Evolutionary conservation across 2,113 vertebrate species (phyloP).

Genomic region (Albula glossodonta): DNA sequence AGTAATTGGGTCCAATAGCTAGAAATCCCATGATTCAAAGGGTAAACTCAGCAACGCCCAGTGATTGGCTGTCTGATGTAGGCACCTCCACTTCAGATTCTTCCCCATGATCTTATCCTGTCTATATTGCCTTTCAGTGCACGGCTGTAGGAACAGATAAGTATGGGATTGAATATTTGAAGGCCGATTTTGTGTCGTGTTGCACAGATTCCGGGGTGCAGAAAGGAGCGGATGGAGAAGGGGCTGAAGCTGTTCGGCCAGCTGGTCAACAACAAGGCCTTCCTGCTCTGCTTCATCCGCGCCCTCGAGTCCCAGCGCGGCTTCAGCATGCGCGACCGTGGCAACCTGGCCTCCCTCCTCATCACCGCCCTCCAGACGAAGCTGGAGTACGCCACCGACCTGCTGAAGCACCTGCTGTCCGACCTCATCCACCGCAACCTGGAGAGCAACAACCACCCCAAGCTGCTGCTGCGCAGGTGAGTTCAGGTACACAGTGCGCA

Average conservation of each 20-base stretch:
- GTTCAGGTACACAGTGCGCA: neutral
- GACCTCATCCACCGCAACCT: constrained; percentile 98
- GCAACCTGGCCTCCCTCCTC: constrained; percentile 95
- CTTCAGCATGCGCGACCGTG: constrained; percentile 96
- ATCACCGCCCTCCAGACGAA: constrained; percentile 97
- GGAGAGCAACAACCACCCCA: constrained; percentile 98
- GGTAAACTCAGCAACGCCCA: too few species aligned
- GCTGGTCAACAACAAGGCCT: constrained; percentile 97
- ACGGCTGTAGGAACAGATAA: too few species aligned
- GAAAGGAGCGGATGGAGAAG: constrained; percentile 93
- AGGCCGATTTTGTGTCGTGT: constrained; percentile 9
- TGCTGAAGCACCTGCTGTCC: constrained; percentile 93
- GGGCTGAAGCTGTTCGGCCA: constrained; percentile 95
- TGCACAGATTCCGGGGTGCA: constrained; percentile 89
- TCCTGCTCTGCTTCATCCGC: constrained; percentile 93
- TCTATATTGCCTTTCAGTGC: too few species aligned
- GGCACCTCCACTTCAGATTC: too few species aligned
- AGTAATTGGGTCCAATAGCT: too few species aligned
- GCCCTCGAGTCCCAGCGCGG: constrained; percentile 93
- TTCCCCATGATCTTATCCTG: too few species aligned
- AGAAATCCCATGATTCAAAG: too few species aligned
- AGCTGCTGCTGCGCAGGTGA: constrained; percentile 92
- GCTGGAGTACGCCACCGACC: constrained; percentile 93
- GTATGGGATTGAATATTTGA: too few species aligned
- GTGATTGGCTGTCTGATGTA: too few species aligned